These are phyloP conservation scores for Lucilia sericata DNA, from an alignment of 1,140 invertebrate genomes.

Conservation along the genomic window DNA sequence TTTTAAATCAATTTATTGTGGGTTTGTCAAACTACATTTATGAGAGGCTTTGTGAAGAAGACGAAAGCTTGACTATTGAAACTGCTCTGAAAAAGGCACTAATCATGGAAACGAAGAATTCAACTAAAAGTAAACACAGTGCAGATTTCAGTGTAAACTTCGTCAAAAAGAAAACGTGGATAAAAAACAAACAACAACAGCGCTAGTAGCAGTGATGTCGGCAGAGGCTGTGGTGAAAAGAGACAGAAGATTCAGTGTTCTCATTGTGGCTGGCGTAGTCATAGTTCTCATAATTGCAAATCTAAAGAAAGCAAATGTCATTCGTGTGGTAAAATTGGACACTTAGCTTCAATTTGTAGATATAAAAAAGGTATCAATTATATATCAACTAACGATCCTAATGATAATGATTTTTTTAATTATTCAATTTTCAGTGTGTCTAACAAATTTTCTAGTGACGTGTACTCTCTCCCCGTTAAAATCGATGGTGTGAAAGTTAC, in stretches of 20 bases:
- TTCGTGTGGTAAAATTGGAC: constrained; percentile 25
- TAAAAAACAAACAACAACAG: background rate
- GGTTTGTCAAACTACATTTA: constrained; percentile 13
- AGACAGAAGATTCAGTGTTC: background rate
- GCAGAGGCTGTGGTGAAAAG: background rate
- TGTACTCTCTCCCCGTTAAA: no score
- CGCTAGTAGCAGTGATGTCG: background rate
- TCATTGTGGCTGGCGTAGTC: constrained; percentile 34
- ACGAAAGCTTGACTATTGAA: constrained; percentile 10
- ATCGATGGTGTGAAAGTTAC: no score
- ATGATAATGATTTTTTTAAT: background rate
- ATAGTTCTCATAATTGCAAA: background rate
- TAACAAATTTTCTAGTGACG: background rate
- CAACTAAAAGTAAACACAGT: background rate
- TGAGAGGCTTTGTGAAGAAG: constrained; percentile 19
- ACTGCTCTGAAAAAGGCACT: constrained; percentile 20
- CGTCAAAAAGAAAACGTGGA: background rate
- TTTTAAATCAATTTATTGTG: constrained; percentile 36
- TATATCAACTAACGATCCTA: background rate
- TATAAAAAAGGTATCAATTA: background rate
- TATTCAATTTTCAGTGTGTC: background rate
- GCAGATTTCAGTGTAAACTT: background rate
- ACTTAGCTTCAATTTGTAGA: constrained; percentile 28
- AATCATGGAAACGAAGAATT: background rate
- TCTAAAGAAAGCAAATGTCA: constrained; percentile 17